A percentile compares a stretch with the other conserved stretches of the same genome.
phyloP scores from a whole-genome alignment of 2,113 vertebrate genomes.

The Paedocypris sp. region DNA sequence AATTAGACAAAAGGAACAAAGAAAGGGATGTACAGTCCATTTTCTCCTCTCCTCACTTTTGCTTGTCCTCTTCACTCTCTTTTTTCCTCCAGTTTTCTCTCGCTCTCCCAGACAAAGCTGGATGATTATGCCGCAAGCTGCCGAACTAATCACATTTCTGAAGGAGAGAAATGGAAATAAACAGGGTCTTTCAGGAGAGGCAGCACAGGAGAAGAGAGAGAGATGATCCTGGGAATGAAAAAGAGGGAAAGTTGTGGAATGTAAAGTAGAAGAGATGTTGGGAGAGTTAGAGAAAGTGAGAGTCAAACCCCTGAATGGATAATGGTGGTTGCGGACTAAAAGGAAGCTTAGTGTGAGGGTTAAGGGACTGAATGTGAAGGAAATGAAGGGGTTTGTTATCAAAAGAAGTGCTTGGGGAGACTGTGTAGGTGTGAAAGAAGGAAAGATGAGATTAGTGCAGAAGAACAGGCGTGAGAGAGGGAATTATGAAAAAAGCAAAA shows the following conservation, averaged over 20 bases:
- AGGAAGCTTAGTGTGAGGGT: background rate
- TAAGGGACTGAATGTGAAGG: background rate
- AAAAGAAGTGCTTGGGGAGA: conserved; percentile 3
- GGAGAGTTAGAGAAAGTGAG: background rate
- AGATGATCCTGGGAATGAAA: conserved; percentile 3
- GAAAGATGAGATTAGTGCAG: conserved; percentile 25
- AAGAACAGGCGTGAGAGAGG: conserved; percentile 22
- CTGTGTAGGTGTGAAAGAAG: conserved; percentile 24
- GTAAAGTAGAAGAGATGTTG: background rate
- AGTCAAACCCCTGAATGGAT: background rate
- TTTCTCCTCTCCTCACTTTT: background rate
- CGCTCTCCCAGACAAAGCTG: conserved; percentile 22
- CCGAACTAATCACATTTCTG: conserved; percentile 43
- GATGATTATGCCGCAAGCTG: conserved; percentile 38
- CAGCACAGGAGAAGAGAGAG: background rate
- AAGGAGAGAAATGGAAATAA: conserved; percentile 30
- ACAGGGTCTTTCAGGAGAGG: conserved; percentile 15
- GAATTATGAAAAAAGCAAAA: conserved; percentile 21
- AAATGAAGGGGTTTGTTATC: background rate
- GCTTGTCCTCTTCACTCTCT: conserved; percentile 8
- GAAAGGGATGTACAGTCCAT: conserved; percentile 16
- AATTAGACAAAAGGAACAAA: conserved; percentile 25
- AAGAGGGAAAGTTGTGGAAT: background rate
- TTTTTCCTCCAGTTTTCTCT: conserved; percentile 7
- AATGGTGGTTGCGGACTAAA: background rate